Percentiles rank a stretch among this genome's conserved stretches.
Evolutionary conservation across 2,888 invertebrate species (phyloP).

Genomic region (Troides oblongomaculatus): DNA sequence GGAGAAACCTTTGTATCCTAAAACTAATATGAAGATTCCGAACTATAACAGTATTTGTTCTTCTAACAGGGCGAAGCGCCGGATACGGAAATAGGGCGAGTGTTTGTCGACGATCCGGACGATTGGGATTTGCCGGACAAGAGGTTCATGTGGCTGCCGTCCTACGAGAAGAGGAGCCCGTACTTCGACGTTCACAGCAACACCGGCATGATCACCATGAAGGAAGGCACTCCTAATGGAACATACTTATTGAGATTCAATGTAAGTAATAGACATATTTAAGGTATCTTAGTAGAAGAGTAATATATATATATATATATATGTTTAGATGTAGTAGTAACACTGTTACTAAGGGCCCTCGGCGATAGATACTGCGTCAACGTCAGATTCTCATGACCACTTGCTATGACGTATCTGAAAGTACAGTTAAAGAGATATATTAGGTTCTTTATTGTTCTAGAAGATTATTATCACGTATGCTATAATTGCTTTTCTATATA

Average conservation of each 20-base stretch:
- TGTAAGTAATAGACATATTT: slow-evolving; percentile 58
- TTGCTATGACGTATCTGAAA: too few species aligned
- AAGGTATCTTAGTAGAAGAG: too few species aligned
- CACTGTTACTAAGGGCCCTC: too few species aligned
- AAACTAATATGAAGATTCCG: not conserved
- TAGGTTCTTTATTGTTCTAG: too few species aligned
- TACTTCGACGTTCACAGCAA: slow-evolving; percentile 87
- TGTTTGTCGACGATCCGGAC: slow-evolving; percentile 96
- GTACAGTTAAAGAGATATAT: too few species aligned
- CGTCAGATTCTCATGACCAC: too few species aligned
- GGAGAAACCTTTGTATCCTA: not conserved
- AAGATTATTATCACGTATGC: too few species aligned
- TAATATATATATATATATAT: too few species aligned
- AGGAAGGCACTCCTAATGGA: slow-evolving; percentile 86
- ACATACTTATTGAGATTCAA: slow-evolving; percentile 87
- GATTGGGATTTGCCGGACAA: slow-evolving; percentile 99
- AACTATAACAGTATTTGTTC: not conserved
- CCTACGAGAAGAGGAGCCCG: slow-evolving; percentile 74
- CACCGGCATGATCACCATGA: slow-evolving; percentile 94
- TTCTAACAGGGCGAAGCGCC: slow-evolving; percentile 84
- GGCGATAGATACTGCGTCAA: too few species aligned
- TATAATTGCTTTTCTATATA: too few species aligned
- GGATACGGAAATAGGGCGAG: slow-evolving; percentile 92
- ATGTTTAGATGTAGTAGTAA: too few species aligned
- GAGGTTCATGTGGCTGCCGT: slow-evolving; percentile 85